These are phyloP conservation scores for Stenopsyche tienmushanensis DNA, from an alignment of 1,140 invertebrate species.

Conservation along the genomic window DNA sequence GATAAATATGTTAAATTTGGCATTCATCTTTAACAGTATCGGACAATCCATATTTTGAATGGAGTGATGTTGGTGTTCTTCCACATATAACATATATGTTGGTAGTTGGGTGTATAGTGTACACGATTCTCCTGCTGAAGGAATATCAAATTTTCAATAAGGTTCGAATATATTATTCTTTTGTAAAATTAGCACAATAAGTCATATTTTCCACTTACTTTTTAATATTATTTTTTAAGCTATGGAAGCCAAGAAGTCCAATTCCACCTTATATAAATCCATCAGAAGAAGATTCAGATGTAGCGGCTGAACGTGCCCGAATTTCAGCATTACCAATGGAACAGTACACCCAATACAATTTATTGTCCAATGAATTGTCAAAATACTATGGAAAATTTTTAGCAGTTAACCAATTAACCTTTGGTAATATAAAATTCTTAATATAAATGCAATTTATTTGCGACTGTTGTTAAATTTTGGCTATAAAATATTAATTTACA, in stretches of 20 bases:
- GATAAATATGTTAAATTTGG: too few relatives aligned
- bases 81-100: slow-evolving; percentile 51
- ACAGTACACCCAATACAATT: slow-evolving; percentile 47
- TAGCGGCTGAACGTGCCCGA: slow-evolving; percentile 47
- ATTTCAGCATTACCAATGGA: slow-evolving; percentile 54
- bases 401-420: slow-evolving; percentile 72
- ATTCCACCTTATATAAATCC: slow-evolving; percentile 43
- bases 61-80: slow-evolving; percentile 54
- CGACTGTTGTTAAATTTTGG: too few relatives aligned
- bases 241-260: too few relatives aligned
- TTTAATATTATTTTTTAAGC: too few relatives aligned
- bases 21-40: slow-evolving; percentile 47
- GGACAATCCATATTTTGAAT: slow-evolving; percentile 52
- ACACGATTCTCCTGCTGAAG: slow-evolving; percentile 48
- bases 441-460: slow-evolving; percentile 40
- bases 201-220: too few relatives aligned
- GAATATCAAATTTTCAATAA: slow-evolving; percentile 51
- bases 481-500: slow-evolving; percentile 28
- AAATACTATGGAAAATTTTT: slow-evolving; percentile 70
- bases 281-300: slow-evolving; percentile 53
- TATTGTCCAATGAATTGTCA: slow-evolving; percentile 57
- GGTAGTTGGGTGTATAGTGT: slow-evolving; percentile 45
- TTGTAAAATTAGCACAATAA: too few relatives aligned
- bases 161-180: too few relatives aligned
- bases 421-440: too few relatives aligned